Evolutionary conservation across 1,140 invertebrate species (phyloP), one percentile per base, ranked within the genome.

Genomic region (Marisa cornuarietis): DNA sequence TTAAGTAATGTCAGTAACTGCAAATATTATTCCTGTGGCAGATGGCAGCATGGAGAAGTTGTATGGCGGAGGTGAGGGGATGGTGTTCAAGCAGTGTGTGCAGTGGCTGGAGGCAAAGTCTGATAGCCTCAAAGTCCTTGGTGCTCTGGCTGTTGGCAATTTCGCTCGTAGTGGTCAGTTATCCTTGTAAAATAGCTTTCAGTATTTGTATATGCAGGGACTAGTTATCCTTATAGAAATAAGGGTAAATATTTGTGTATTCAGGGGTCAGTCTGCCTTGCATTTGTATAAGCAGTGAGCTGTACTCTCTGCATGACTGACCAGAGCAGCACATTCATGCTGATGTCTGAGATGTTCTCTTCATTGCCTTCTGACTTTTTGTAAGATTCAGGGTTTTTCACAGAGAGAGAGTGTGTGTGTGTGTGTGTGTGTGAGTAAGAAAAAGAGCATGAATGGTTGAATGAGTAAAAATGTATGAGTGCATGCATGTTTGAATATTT

Each of bases 21-120:
- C n/a, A 42, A 6, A 6, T 42, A 42, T 4, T 42, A 42, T n/a
- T n/a, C n/a, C 42, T 72, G 51, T 65, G 26, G 0, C 85, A 97
- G 96, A 97, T 92, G 94, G 95, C 84, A 95, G 96, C 80, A 97
- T 97, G 96, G 93, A 95, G 84, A 91, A 94, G 51, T 91, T 97
- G 8, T 96, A 95, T 90, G 92, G 93, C 54, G 91, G 94, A 81
- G 94, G 95, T 3, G 92, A 93, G 66, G 95, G 95, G 1, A 92
- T 92, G 80, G 93, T 96, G 1, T 97, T 96, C 86, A 88, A 93
- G 69, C 93, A 93, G 82, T 93, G 95, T 88, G 92, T 96, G 31
- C 92, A 93, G 26, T 97, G 96, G 96, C 89, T 98, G 78, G 93
- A 95, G 71, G 94, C 94, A 0, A 88, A 92, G 18, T 94, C 95